Base-by-base conservation (phyloP, 1,140 invertebrate genomes). In the Harpegnathos saltator region DNA sequence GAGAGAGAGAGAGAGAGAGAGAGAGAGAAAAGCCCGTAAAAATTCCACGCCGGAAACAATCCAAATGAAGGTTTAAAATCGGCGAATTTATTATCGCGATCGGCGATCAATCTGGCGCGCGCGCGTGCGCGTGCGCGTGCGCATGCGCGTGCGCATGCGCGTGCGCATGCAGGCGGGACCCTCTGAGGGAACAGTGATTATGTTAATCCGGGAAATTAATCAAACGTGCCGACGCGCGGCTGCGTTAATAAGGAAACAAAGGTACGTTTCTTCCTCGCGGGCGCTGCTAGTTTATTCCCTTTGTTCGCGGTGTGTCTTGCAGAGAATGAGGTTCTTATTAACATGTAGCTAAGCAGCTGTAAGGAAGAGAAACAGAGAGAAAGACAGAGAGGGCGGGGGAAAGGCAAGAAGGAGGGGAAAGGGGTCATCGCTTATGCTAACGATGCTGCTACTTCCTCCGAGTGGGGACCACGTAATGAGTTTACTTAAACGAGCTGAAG, bases 401-500 rank as follows among this genome's bases (percentile, higher is more conserved):
- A 9, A 44, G 38, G 38, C 3, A 44, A 1, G 29, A 5, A 62
- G 72, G 29, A 22, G 24, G 29, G 68, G 56, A 69, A 73, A 77
- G 61, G 38, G 72, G 80, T 75, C 71, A 82, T 82, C 80, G 80
- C 62, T 82, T 82, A 82, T 82, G 72, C 80, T 82, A 82, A 82
- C 80, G 80, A 82, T 48, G 59, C 80, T 82, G 48, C 61, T 63
- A 56, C 59, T 82, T 82, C 80, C 80, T 77, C 61, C 59, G 58
- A 75, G 80, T 74, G 63, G 59, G 72, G 72, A 82, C 52, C 80
- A 22, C 80, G 71, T 82, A 82, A 82, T 65, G 71, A 82, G 59
- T 82, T 82, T 80, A 69, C 56, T 84, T 84, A 84, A 84, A 84
- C 66, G 82, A 52, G 59, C 82, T 80, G 66, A 29, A 81, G 82